Conservation (phyloP, 2,797 vertebrate genomes). For the Myoxocephalus aenaeus region DNA sequence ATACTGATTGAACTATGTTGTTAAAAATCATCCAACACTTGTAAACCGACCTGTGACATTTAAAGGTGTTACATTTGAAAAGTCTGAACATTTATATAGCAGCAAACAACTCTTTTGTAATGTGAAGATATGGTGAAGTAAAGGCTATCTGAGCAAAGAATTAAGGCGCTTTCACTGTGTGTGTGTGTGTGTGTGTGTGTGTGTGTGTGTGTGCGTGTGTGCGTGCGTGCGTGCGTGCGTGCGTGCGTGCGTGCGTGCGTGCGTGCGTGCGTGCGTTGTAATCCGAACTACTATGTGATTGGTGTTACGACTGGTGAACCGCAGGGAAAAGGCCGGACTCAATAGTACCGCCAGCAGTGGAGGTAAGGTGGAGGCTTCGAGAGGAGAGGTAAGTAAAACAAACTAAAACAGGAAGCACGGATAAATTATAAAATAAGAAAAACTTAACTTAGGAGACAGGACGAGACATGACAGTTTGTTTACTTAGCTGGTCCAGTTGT, state of each 20-base stretch:
- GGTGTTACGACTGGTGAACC: background rate
- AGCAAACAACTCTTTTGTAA: background rate
- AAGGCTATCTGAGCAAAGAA: background rate
- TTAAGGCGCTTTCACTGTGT: background rate
- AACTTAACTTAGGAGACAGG: background rate
- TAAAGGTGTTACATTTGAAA: constrained; percentile 3
- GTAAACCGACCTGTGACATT: background rate
- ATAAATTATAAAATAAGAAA: background rate
- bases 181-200: accelerated
- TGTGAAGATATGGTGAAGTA: background rate
- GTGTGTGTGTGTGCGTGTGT: accelerated
- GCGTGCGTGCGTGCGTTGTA: accelerated
- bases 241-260: accelerated
- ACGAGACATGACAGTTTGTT: background rate
- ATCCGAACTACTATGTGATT: background rate
- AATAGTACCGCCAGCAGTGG: too few species aligned
- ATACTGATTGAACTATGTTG: background rate
- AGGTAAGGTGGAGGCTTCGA: too few species aligned
- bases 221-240: accelerated
- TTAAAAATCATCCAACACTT: background rate
- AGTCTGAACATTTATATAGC: background rate
- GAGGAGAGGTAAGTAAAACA: background rate
- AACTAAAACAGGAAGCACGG: background rate
- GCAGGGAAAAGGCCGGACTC: background rate
- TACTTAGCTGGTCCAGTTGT: background rate